Evolutionary conservation across 2,797 vertebrate genomes (phyloP).

Genomic region (Pangasius macronema): DNA sequence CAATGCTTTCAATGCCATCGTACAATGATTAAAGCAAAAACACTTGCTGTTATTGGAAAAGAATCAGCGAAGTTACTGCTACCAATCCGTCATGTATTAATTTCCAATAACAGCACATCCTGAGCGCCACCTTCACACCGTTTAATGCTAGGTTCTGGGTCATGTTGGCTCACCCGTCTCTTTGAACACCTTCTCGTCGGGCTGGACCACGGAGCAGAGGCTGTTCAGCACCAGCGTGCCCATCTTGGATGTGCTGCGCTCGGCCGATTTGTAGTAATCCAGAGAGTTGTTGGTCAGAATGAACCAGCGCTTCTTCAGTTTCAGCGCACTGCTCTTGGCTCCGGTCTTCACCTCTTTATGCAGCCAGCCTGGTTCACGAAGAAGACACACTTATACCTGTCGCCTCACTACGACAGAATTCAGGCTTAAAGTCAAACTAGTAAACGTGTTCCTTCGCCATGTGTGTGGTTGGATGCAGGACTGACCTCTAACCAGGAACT

Average conservation of each 20-base stretch:
- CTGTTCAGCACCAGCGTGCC: constrained; percentile 91
- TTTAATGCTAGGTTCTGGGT: background rate
- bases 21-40: background rate
- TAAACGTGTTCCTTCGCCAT: background rate
- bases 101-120: constrained; percentile 1
- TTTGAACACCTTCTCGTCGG: constrained; percentile 85
- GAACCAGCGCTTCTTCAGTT: constrained; percentile 94
- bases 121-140: background rate
- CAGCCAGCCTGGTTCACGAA: constrained; percentile 81
- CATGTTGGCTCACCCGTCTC: constrained; percentile 79
- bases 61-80: background rate
- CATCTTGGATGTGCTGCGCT: constrained; percentile 86
- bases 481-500: constrained; percentile 81
- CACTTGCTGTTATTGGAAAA: background rate
- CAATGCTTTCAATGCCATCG: background rate
- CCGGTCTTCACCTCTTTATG: constrained; percentile 90
- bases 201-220: constrained; percentile 88
- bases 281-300: constrained; percentile 88
- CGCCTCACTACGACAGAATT: background rate
- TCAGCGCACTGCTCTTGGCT: constrained; percentile 85
- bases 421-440: background rate
- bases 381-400: background rate
- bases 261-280: constrained; percentile 91
- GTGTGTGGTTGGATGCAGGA: background rate
- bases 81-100: background rate